Base-by-base conservation (phyloP, 2,797 vertebrate species). In the Acipenser ruthenus region DNA sequence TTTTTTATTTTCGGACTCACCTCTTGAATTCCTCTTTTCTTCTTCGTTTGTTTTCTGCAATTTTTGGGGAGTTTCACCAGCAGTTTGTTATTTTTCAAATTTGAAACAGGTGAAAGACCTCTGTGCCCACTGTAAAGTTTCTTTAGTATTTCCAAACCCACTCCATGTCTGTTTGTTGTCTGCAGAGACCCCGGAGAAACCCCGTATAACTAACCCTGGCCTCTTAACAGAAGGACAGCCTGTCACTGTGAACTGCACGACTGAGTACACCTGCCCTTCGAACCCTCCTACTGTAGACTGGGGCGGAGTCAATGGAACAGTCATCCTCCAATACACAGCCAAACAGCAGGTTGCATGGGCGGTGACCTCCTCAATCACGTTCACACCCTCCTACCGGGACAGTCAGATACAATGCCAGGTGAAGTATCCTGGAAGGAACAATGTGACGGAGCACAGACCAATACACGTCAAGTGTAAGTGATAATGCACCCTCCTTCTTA, bases 401-500 rank as follows among this genome's bases (percentile, higher is more conserved):
- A 80, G 87, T 13, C 75, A 75, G 13, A 67, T 92, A 62, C 76
- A 72, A 12, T 93, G 91, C 75, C 81, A 86, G 10, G 84, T 79
- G 50, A 74, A 23, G 37, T 84, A 82, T 65, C 75, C 80, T 3
- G 78, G 79, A 49, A 69, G 65, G 52, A 74, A 62, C 67, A 66
- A 48, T 15, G 50, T 77, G 47, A 50, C 71, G 7, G 63, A 51
- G 0, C n/a, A 60, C 0, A 80, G 68, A 62, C 74, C 84, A 51
- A 71, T 92, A 18, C 84, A 85, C 23, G 79, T 91, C 53, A 87
- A 80, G 63, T 92, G 91, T 92, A 74, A 80, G 88, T 61, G 15
- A 13, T 9, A 48, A 5, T 37, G 23, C 23, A 37, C 4, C 23
- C 23, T 37, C 23, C 23, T 37, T 37, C 23, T 37, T 37, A 3